Base-by-base conservation (phyloP, 2,888 invertebrate species). In the Cataglyphis cursor region DNA sequence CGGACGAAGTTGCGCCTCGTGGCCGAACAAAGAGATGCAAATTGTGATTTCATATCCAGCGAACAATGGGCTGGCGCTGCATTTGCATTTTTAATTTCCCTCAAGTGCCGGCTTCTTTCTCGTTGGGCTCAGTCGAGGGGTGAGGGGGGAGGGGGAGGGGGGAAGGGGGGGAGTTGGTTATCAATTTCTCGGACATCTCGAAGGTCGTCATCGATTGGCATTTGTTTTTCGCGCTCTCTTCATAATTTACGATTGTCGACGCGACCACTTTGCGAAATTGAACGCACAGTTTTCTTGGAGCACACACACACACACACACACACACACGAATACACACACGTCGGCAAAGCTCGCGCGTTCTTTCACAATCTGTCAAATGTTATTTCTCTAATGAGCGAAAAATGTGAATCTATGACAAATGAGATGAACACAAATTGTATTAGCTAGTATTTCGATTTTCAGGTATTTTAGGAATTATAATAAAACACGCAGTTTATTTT, bases 201-300 rank as follows among this genome's bases (percentile, higher is more conserved):
- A 31, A 51, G 65, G n/a, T 62, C 65, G 64, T 38, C 51, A 81
- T 85, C 82, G 85, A 81, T 24, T 66, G 61, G 64, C 57, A 88
- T 89, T 90, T 89, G 89, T 89, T 91, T 90, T 85, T 88, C 83
- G 61, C 83, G 0, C n/a, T 51, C n/a, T 74, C 62, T 64, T 54
- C 44, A 81, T 88, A 91, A 91, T 91, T 90, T 91, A 90, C 87
- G 89, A 89, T 84, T 75, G 57, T 9, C 78, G 78, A 74, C 70
- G 38, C 83, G 70, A 88, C 88, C 92, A 92, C 92, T 92, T 86
- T 91, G 87, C 87, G 87, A 86, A 88, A 92, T 92, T 92, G 89
- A 90, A 92, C 91, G 88, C 83, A 88, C 85, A 88, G 88, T 90
- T 90, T 89, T 87, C 87, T 86, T 81, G 54, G 41, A 28, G 48